Conservation (phyloP, 2,797 vertebrate species). For the Discoglossus pictus region DNA sequence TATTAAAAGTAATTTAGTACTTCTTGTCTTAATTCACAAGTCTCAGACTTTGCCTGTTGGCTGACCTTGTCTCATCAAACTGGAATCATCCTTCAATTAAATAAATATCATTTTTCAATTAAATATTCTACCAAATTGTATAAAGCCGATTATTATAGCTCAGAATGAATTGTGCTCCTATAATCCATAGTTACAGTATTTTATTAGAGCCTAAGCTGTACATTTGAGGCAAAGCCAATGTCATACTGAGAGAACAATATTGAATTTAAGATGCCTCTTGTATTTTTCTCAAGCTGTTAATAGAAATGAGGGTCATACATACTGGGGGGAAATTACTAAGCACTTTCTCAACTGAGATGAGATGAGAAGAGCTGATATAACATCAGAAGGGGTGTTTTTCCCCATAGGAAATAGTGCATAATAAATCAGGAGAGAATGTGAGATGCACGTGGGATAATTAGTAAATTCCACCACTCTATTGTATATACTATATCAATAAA, state of each 20-base stretch:
- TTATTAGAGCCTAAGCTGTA: conserved; percentile 2
- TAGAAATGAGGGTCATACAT: neutral
- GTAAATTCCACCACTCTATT: too few species aligned
- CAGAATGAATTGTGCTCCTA: conserved; percentile 71
- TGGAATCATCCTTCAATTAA: conserved; percentile 20
- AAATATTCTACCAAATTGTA: conserved; percentile 57
- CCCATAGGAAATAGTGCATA: too few species aligned
- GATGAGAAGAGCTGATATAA: too few species aligned
- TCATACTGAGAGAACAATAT: neutral
- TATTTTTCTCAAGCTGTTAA: neutral
- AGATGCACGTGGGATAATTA: too few species aligned
- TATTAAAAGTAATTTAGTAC: too few species aligned
- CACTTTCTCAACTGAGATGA: too few species aligned
- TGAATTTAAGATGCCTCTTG: conserved; percentile 18
- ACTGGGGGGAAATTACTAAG: too few species aligned
- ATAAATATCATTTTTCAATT: conserved; percentile 25
- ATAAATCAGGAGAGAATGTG: too few species aligned
- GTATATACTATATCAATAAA: too few species aligned
- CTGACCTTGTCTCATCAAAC: conserved; percentile 9
- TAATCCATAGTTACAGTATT: conserved; percentile 54
- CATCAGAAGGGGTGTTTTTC: too few species aligned
- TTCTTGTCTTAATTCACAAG: too few species aligned
- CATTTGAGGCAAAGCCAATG: conserved; percentile 8
- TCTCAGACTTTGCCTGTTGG: neutral
- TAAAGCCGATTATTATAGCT: conserved; percentile 68